A percentile compares a stretch with the other conserved stretches of the same genome.
These are phyloP conservation scores for Drosophila setosimentum DNA, from an alignment of 2,888 invertebrate genomes.

Conservation along the genomic window DNA sequence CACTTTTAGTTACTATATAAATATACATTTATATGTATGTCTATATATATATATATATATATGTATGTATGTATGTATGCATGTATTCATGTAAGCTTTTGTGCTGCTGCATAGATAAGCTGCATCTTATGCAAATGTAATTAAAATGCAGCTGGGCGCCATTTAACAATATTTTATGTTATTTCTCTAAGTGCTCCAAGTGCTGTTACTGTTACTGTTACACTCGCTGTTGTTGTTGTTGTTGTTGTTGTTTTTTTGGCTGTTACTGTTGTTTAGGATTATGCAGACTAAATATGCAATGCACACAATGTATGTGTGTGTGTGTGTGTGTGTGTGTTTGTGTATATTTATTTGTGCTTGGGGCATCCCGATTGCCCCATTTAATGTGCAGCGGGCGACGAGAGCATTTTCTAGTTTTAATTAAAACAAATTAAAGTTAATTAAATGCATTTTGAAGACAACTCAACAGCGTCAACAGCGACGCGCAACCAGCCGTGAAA, in stretches of 20 bases:
- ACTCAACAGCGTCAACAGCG: conserved; percentile 10
- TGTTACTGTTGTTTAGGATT: conserved; percentile 47
- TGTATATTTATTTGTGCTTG: background rate
- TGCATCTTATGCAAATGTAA: conserved; percentile 77
- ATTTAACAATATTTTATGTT: conserved; percentile 75
- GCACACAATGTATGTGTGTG: conserved; percentile 4
- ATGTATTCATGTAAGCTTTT: background rate
- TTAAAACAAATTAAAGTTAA: conserved; percentile 77
- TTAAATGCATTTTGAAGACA: conserved; percentile 59
- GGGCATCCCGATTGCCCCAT: conserved; percentile 32
- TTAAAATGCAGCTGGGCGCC: conserved; percentile 72
- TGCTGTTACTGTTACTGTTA: background rate
- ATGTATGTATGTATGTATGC: background rate
- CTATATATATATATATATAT: background rate
- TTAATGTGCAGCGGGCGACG: conserved; percentile 47
- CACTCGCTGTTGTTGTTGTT: conserved; percentile 7
- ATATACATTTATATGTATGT: too few species aligned
- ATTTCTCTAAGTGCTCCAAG: conserved; percentile 30
- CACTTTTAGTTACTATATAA: conserved; percentile 2
- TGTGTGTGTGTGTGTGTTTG: conserved; percentile 14
- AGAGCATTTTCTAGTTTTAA: conserved; percentile 60
- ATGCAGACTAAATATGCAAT: conserved; percentile 41
- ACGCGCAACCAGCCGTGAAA: conserved; percentile 52
- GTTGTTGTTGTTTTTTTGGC: conserved; percentile 5
- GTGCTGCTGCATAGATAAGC: conserved; percentile 65